A percentile compares a stretch with the other conserved stretches of the same genome.
Evolutionary conservation across 2,888 invertebrate genomes (phyloP).

Genomic region (Entomobrya proxima): DNA sequence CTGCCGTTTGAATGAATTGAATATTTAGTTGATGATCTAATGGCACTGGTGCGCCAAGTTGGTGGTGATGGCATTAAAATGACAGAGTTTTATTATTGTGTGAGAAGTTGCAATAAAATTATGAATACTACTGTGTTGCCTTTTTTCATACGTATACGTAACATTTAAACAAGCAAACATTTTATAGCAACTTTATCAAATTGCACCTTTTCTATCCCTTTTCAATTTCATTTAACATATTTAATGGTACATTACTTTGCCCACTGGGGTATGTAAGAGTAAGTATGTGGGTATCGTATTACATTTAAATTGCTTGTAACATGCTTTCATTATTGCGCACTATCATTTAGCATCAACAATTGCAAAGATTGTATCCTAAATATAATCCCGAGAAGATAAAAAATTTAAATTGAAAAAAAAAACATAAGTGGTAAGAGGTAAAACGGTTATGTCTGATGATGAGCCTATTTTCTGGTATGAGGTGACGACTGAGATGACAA

Average conservation of each 20-base stretch:
- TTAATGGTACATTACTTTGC: slow-evolving; percentile 7
- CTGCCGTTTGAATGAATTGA: neutral
- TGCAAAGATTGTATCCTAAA: neutral
- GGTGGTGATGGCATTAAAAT: slow-evolving; percentile 8
- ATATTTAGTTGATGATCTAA: neutral
- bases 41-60: neutral
- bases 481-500: neutral
- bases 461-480: neutral
- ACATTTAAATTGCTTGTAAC: neutral
- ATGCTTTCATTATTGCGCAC: neutral
- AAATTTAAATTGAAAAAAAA: too few relatives aligned
- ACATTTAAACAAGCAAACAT: too few relatives aligned
- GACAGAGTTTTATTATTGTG: slow-evolving; percentile 3
- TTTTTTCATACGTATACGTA: too few relatives aligned
- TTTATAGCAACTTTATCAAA: neutral
- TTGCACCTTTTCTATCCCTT: neutral
- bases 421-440: too few relatives aligned
- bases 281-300: neutral
- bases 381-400: too few relatives aligned
- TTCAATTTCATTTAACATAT: neutral
- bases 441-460: too few relatives aligned
- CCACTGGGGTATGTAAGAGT: neutral
- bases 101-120: slow-evolving; percentile 5
- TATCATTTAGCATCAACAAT: neutral
- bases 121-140: too few relatives aligned